Base-by-base conservation (phyloP, 2,113 vertebrate genomes). In the Anolis sagrei region DNA sequence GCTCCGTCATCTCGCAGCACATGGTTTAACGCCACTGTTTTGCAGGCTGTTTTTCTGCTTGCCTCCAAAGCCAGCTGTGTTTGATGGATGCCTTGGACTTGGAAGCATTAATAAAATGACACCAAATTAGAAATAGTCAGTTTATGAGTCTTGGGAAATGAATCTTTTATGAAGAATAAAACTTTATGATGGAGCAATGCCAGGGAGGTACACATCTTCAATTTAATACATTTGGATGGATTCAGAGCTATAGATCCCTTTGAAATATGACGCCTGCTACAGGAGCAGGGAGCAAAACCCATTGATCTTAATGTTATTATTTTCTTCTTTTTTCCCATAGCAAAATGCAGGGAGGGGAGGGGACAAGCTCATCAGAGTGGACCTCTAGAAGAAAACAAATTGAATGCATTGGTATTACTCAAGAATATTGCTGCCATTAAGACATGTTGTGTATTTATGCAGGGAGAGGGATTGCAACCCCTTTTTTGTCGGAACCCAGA, bases 131-230 rank as follows among this genome's bases (percentile, higher is more conserved):
- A 92, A 89, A 82, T 58, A 93, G 94, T 88, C 68, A 36, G 90
- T 94, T 95, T 96, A 93, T 81, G 93, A 91, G 93, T 83, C 87
- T 87, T 87, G 91, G 94, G 91, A 95, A 95, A 95, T 93, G 91
- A 95, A 94, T 94, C 85, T 95, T 96, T 96, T 91, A 95, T 93
- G 95, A 94, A 93, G 95, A 96, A 93, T 94, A 95, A 95, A 96
- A 95, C 88, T 95, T 95, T 85, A 86, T 91, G 94, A 93, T 92
- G 91, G 84, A 88, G 77, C 87, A 93, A 87, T 80, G 54, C 82
- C 87, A 79, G 86, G 89, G 89, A 91, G 85, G 10, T 7, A 16
- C 29, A n/a, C 64, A 91, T 87, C 89, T 92, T 89, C 91, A 91
- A 89, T 93, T 85, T 79, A 93, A 87, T 14, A 78, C 19, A 62